Conservation (phyloP, 2,113 vertebrate genomes). For the Pterocles gutturalis region DNA sequence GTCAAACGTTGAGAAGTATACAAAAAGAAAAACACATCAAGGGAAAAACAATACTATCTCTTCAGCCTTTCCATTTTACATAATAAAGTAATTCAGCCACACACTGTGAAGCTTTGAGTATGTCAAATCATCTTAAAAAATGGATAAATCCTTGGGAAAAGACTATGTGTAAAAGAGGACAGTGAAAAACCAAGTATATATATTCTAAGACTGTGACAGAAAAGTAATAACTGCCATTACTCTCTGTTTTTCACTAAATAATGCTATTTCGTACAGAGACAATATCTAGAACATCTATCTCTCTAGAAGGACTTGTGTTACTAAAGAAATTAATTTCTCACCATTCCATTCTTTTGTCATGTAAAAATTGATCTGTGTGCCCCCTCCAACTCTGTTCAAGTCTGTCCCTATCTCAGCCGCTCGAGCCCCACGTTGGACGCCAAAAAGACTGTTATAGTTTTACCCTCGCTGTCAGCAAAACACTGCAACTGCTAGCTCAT, state of each 20-base stretch:
- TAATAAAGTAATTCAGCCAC: background rate
- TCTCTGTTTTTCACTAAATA: background rate
- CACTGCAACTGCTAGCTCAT: too few relatives aligned
- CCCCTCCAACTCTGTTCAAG: too few relatives aligned
- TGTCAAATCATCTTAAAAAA: background rate
- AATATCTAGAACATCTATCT: background rate
- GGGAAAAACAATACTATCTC: background rate
- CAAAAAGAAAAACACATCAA: background rate
- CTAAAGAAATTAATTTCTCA: conserved; percentile 1
- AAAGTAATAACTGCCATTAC: background rate
- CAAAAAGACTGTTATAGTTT: too few relatives aligned
- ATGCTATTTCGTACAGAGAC: background rate
- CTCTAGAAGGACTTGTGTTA: background rate
- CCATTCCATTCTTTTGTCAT: background rate
- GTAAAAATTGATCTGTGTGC: conserved; percentile 8
- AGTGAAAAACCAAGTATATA: background rate
- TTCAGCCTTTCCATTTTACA: background rate
- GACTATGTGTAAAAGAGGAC: background rate
- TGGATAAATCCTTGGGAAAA: background rate
- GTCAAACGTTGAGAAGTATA: background rate
- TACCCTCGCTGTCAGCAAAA: too few relatives aligned
- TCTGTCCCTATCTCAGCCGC: too few relatives aligned
- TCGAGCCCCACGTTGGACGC: too few relatives aligned
- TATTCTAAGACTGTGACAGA: background rate
- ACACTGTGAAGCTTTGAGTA: background rate